These are phyloP conservation scores for Melanotus villosus DNA, from an alignment of 2,888 invertebrate species.

Conservation along the genomic window DNA sequence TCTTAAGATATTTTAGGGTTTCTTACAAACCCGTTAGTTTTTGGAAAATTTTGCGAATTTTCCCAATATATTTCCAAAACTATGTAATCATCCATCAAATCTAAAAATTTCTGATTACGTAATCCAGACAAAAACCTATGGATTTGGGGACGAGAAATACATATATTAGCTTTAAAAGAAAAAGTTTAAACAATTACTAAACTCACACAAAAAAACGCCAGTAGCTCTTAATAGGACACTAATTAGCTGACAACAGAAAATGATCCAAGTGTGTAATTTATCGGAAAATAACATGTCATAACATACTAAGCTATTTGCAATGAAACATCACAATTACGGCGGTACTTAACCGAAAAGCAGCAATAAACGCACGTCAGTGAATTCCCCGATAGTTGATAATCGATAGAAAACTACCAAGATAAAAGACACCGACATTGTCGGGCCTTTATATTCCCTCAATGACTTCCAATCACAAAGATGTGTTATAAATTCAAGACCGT, in stretches of 20 bases:
- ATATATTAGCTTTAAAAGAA: too few relatives aligned
- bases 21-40: too few relatives aligned
- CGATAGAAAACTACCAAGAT: slow-evolving; percentile 19
- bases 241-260: too few relatives aligned
- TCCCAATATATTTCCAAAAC: too few relatives aligned
- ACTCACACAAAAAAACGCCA: not conserved
- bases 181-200: too few relatives aligned
- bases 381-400: slow-evolving; percentile 20
- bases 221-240: too few relatives aligned
- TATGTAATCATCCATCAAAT: too few relatives aligned
- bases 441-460: slow-evolving; percentile 19
- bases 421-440: slow-evolving; percentile 16
- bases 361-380: slow-evolving; percentile 1
- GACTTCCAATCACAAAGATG: slow-evolving; percentile 24
- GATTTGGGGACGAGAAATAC: too few relatives aligned
- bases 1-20: too few relatives aligned
- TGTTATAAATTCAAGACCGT: slow-evolving; percentile 28
- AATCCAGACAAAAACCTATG: too few relatives aligned
- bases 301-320: not conserved
- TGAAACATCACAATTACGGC: not conserved
- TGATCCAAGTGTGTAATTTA: slow-evolving; percentile 10
- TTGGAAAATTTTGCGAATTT: too few relatives aligned
- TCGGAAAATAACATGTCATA: not conserved
- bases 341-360: not conserved
- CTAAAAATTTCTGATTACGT: too few relatives aligned